Evolutionary conservation across 2,797 vertebrate species (phyloP).

Genomic region (Arnoldichthys spilopterus): DNA sequence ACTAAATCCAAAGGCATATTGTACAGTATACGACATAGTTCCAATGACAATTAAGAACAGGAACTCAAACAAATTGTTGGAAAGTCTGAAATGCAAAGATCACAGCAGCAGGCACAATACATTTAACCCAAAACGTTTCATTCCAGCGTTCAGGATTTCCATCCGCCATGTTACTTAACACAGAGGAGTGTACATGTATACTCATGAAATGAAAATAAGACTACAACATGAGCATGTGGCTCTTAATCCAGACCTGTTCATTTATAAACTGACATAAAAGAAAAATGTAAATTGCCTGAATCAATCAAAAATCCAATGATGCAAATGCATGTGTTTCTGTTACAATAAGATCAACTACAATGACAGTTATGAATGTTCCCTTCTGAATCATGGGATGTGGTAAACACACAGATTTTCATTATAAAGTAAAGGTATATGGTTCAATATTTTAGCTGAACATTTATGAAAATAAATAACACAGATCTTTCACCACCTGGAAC

Average conservation of each 20-base stretch:
- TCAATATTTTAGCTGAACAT: conserved; percentile 7
- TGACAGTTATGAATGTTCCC: not conserved
- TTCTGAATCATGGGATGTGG: not conserved
- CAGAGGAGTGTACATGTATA: not conserved
- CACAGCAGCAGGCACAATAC: conserved; percentile 8
- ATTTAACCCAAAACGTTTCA: not conserved
- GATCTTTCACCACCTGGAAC: conserved; percentile 2
- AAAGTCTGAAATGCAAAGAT: conserved; percentile 1
- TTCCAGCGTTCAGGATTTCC: not conserved
- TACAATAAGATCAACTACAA: conserved; percentile 3
- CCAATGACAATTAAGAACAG: not conserved
- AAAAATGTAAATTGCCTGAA: no score
- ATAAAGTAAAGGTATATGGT: not conserved
- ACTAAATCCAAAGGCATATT: not conserved
- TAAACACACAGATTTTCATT: not conserved
- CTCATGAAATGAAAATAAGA: not conserved
- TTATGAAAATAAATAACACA: conserved; percentile 11
- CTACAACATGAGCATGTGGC: not conserved
- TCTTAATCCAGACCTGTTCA: not conserved
- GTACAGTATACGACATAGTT: not conserved
- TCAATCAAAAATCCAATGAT: not conserved
- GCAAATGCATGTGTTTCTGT: conserved; percentile 6
- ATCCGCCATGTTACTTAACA: not conserved
- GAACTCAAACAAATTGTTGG: not conserved
- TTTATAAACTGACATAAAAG: no score